phyloP scores from a whole-genome alignment of 2,113 vertebrate genomes.

The Myrmophylax atrothorax region DNA sequence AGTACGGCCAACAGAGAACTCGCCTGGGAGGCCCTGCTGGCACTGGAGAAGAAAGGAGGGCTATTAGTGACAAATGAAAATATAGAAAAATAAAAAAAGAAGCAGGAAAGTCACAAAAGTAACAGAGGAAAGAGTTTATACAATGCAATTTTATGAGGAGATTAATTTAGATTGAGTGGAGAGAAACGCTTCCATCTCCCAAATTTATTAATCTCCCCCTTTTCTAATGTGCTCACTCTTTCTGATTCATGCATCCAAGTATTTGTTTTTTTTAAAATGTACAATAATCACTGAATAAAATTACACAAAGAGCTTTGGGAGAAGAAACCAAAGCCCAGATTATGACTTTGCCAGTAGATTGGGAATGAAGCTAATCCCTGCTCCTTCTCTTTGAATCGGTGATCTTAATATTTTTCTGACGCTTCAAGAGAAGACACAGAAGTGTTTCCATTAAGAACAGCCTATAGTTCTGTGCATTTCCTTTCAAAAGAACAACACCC shows the following conservation, averaged over 20 bases:
- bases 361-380: not conserved
- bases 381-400: not conserved
- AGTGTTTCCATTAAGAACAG: not conserved
- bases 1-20: not conserved
- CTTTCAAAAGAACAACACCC: not conserved
- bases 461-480: not conserved
- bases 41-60: not conserved
- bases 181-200: not conserved
- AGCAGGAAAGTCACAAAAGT: not conserved
- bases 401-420: not conserved
- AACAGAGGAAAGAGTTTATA: not conserved
- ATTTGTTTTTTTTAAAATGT: not conserved
- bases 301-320: not conserved
- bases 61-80: not conserved
- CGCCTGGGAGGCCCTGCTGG: not conserved
- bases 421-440: not conserved
- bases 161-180: not conserved
- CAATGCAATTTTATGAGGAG: not conserved
- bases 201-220: not conserved
- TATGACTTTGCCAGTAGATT: not conserved
- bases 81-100: not conserved
- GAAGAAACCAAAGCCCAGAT: not conserved
- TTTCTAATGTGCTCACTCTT: not conserved
- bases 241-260: not conserved
- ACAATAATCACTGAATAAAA: constrained; percentile 8